Conservation (phyloP, 1,140 invertebrate genomes). For the Eupeodes corollae region DNA sequence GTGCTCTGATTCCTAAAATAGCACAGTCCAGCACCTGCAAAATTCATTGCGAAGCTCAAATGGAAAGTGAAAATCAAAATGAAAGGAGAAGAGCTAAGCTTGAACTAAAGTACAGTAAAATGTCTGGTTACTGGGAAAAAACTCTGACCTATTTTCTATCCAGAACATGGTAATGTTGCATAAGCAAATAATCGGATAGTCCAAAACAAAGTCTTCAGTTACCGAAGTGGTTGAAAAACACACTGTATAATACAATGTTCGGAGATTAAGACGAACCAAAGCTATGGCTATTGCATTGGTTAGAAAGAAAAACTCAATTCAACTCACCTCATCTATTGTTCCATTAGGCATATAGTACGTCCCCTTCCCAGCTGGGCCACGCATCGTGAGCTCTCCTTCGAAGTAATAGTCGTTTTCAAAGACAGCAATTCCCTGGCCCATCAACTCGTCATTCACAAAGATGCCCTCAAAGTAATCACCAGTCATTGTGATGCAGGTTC, state of each 20-base stretch:
- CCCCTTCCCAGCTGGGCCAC: constrained; percentile 58
- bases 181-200: no score
- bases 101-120: no score
- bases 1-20: no score
- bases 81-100: no score
- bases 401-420: constrained; percentile 81
- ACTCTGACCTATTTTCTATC: no score
- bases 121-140: no score
- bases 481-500: constrained; percentile 74
- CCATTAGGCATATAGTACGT: constrained; percentile 57
- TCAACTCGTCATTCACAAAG: constrained; percentile 65
- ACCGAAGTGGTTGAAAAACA: background rate
- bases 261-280: background rate
- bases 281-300: no score
- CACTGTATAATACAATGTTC: background rate
- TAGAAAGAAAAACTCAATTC: no score
- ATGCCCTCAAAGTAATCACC: constrained; percentile 83
- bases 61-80: no score
- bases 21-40: no score
- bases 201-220: background rate
- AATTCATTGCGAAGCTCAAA: no score
- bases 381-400: constrained; percentile 67
- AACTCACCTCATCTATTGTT: background rate
- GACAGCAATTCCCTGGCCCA: constrained; percentile 74
- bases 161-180: no score